Evolutionary conservation across 2,113 vertebrate species (phyloP), one percentile per base, ranked within the genome.

Genomic region (Oryzias woworae): DNA sequence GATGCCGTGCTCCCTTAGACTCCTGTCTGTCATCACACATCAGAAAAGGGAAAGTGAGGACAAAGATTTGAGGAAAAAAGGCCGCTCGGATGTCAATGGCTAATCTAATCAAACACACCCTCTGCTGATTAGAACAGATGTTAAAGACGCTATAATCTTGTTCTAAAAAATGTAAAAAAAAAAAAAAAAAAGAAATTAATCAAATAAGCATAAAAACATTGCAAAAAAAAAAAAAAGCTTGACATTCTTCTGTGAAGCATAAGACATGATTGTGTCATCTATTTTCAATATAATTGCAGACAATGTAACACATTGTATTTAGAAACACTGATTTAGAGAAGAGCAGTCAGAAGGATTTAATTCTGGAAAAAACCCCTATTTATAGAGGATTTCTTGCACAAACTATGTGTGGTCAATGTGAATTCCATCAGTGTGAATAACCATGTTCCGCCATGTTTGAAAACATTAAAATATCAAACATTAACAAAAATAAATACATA

Each of bases 1-100:
- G 53, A 45, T 14, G 22, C 90, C 87, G 4, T 90, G 75, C 57
- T 91, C 89, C 62, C 82, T 82, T 45, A 92, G 48, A 52, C 90
- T 89, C 58, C 86, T 63, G 78, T 92, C 92, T 93, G 77, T 55
- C 23, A 51, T 66, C 48, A 77, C 53, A 68, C 15, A 44, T 2
- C 5, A n/a, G 20, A 7, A 4, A 23, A 15, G 36, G 36, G 36
- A 5, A 7, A 43, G 46, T 22, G 13, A 71, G 28, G 24, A 63
- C 59, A 71, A 22, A 47, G 15, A 56, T 1, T 6, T 7, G 31
- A 22, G 26, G n/a, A 26, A 65, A 17, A 46, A 20, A 4, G 0
- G 1, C 59, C 46, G 14, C 26, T 36, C 36, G 8, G 26, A 73
- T 66, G 20, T 75, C 17, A 15, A 4, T 17, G 49, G 23, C 24